Conservation (phyloP, 2,888 invertebrate species). For the Nipponacmea schrenckii region DNA sequence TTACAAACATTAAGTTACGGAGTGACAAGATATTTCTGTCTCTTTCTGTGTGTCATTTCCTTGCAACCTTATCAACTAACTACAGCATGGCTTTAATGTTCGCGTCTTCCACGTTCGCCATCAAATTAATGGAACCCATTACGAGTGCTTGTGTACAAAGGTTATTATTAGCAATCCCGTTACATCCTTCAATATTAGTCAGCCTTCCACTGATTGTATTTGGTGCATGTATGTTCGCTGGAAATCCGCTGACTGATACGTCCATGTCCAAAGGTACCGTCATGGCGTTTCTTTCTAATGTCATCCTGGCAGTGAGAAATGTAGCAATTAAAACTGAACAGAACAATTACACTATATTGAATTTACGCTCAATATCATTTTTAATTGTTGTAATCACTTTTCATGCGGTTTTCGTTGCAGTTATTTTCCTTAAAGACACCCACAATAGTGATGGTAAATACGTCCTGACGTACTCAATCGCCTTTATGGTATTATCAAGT, state of each 20-base stretch:
- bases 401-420: background rate
- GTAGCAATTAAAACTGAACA: constrained; percentile 32
- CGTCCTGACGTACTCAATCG: too few relatives aligned
- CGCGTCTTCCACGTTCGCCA: too few relatives aligned
- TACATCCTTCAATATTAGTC: constrained; percentile 19
- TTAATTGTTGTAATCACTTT: background rate
- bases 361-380: background rate
- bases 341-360: background rate
- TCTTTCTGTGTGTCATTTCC: too few relatives aligned
- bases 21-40: too few relatives aligned
- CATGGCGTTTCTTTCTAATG: constrained; percentile 38
- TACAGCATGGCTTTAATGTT: too few relatives aligned
- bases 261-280: constrained; percentile 26
- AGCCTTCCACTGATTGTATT: constrained; percentile 36
- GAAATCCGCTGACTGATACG: constrained; percentile 20
- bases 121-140: too few relatives aligned
- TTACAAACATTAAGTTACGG: background rate
- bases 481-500: too few relatives aligned
- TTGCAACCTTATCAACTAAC: too few relatives aligned
- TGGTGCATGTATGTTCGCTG: constrained; percentile 34
- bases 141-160: constrained; percentile 33
- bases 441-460: too few relatives aligned
- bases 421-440: constrained; percentile 17
- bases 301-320: constrained; percentile 38
- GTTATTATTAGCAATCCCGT: constrained; percentile 22